A percentile compares a stretch with the other conserved stretches of the same genome.
Conservation (phyloP, 2,888 invertebrate species). For the Acleris literana region DNA sequence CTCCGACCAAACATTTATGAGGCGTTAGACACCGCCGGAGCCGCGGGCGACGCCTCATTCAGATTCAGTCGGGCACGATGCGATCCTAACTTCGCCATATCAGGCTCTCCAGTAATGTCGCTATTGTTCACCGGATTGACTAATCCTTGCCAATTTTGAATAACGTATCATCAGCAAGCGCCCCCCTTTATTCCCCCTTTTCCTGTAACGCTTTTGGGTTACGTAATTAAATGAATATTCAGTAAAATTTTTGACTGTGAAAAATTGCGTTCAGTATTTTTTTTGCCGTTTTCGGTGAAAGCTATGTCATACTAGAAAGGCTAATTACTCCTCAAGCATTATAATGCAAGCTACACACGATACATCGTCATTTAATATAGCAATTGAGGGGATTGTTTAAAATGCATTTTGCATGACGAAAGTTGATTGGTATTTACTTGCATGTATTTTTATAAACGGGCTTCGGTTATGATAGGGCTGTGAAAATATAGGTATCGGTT, state of each 20-base stretch:
- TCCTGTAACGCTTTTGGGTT: constrained; percentile 1
- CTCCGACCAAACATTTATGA: constrained; percentile 59
- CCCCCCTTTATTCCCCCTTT: constrained; percentile 5
- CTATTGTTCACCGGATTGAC: constrained; percentile 74
- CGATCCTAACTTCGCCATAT: constrained; percentile 73
- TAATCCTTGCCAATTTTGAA: constrained; percentile 58
- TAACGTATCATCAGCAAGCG: constrained; percentile 10
- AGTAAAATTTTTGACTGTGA: neutral
- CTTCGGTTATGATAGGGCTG: too few relatives aligned
- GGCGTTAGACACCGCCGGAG: constrained; percentile 46
- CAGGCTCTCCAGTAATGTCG: constrained; percentile 74
- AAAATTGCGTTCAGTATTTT: constrained; percentile 12
- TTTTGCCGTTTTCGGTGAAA: constrained; percentile 58
- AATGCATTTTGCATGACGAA: constrained; percentile 26
- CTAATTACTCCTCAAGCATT: constrained; percentile 60
- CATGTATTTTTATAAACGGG: neutral
- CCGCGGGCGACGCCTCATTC: constrained; percentile 61
- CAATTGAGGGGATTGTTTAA: constrained; percentile 40
- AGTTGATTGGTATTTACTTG: constrained; percentile 5
- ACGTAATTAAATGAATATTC: constrained; percentile 23
- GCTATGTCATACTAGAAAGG: constrained; percentile 59
- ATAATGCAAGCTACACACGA: constrained; percentile 59
- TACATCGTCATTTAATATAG: constrained; percentile 50
- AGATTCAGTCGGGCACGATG: constrained; percentile 66
- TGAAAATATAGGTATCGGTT: too few relatives aligned